Percentiles rank a stretch among this genome's conserved stretches.
Conservation (phyloP, 1,140 invertebrate species). For the Cyrtorhinus lividipennis region DNA sequence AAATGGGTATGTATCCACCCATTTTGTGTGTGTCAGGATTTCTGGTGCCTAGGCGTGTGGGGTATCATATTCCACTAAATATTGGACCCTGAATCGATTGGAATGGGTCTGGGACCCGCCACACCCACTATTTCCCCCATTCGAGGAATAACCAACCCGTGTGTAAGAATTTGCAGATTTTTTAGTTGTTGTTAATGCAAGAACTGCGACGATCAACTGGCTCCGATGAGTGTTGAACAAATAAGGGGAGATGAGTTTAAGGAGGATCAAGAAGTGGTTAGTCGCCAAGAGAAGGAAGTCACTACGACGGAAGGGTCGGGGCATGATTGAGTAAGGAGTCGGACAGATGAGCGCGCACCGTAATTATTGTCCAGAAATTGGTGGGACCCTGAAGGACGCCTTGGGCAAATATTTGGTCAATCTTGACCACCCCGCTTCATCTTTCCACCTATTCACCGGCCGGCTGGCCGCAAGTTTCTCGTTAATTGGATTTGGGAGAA, state of each 20-base stretch:
- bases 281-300: background rate
- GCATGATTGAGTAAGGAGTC: background rate
- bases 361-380: conserved; percentile 10
- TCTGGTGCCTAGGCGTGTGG: too few relatives aligned
- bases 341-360: background rate
- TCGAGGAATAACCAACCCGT: too few relatives aligned
- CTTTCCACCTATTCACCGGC: conserved; percentile 1
- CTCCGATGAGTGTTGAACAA: background rate
- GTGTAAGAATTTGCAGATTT: too few relatives aligned
- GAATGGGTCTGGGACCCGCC: too few relatives aligned
- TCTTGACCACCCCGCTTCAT: background rate
- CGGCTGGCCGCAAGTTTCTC: conserved; percentile 1
- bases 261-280: background rate
- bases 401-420: conserved; percentile 9
- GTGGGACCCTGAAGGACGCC: background rate
- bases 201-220: too few relatives aligned
- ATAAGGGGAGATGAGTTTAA: background rate
- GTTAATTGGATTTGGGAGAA: conserved; percentile 5
- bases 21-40: too few relatives aligned
- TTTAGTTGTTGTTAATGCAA: too few relatives aligned
- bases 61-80: too few relatives aligned
- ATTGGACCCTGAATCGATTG: too few relatives aligned
- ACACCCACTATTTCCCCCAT: too few relatives aligned
- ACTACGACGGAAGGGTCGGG: background rate
- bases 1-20: too few relatives aligned